Evolutionary conservation across 2,797 vertebrate species (phyloP).

Genomic region (Atherinosoma microstoma): DNA sequence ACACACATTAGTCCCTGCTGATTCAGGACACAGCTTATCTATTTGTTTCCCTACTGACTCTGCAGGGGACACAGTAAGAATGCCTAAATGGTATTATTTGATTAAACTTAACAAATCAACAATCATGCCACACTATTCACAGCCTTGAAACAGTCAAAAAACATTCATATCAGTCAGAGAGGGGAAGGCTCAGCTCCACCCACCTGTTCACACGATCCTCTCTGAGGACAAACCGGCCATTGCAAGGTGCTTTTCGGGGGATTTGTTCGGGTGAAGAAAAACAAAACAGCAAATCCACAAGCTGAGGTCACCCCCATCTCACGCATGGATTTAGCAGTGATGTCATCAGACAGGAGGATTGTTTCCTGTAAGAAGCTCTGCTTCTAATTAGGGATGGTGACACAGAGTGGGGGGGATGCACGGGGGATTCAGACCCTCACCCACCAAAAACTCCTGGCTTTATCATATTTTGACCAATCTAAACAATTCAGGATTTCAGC

Average conservation of each 20-base stretch:
- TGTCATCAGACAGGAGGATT: conserved; percentile 77
- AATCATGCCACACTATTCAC: conserved; percentile 6
- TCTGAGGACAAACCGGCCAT: conserved; percentile 54
- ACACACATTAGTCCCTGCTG: conserved; percentile 16
- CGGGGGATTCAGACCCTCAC: conserved; percentile 40
- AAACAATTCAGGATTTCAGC: conserved; percentile 7
- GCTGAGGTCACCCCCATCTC: conserved; percentile 73
- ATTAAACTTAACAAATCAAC: conserved; percentile 29
- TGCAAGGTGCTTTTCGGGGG: conserved; percentile 64
- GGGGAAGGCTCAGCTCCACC: conserved; percentile 37
- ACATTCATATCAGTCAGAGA: not conserved
- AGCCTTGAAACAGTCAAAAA: conserved; percentile 15
- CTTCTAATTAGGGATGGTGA: conserved; percentile 72
- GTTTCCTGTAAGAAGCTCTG: conserved; percentile 80
- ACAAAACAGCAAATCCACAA: conserved; percentile 66
- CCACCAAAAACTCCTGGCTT: conserved; percentile 14
- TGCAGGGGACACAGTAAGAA: conserved; percentile 18
- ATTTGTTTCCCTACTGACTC: conserved; percentile 35
- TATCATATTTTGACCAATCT: conserved; percentile 14
- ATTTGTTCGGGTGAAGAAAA: conserved; percentile 70
- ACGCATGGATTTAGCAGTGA: conserved; percentile 71
- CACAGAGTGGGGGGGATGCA: conserved; percentile 21
- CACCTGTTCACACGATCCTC: conserved; percentile 54
- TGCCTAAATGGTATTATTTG: conserved; percentile 19
- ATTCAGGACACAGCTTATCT: conserved; percentile 29